These are phyloP conservation scores for Noctilio leporinus DNA, from an alignment of 2,113 vertebrate species.

Conservation along the genomic window DNA sequence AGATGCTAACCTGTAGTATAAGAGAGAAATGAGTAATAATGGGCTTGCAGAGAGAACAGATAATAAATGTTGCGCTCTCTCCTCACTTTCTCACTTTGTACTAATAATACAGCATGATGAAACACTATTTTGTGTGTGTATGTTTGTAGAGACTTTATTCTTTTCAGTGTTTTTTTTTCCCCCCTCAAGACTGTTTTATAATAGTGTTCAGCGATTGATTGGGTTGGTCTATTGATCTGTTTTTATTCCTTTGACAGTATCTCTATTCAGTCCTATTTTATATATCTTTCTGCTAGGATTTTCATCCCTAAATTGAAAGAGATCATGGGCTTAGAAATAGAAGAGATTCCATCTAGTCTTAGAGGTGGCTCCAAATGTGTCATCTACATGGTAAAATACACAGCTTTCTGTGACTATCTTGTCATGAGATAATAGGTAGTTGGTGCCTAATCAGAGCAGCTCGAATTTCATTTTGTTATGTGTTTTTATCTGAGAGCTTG, in stretches of 20 bases:
- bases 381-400: not conserved
- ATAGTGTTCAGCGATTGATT: not conserved
- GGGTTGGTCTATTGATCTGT: not conserved
- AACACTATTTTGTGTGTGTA: not conserved
- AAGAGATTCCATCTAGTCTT: not conserved
- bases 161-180: not conserved
- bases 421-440: not conserved
- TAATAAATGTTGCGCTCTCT: not conserved
- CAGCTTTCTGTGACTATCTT: not conserved
- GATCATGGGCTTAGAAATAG: conserved; percentile 8
- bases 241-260: not conserved
- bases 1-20: not conserved
- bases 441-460: not conserved
- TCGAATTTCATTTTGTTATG: not conserved
- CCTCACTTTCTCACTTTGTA: not conserved
- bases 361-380: not conserved
- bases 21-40: not conserved
- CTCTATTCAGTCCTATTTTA: not conserved
- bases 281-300: not conserved
- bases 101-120: not conserved
- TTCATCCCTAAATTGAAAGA: not conserved
- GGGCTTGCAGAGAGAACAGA: not conserved
- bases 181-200: not conserved
- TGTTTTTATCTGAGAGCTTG: not conserved
- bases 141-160: not conserved